Percentiles rank a stretch among this genome's conserved stretches.
Evolutionary conservation across 1,140 invertebrate species (phyloP).

Genomic region (Mesaphorura yosii): DNA sequence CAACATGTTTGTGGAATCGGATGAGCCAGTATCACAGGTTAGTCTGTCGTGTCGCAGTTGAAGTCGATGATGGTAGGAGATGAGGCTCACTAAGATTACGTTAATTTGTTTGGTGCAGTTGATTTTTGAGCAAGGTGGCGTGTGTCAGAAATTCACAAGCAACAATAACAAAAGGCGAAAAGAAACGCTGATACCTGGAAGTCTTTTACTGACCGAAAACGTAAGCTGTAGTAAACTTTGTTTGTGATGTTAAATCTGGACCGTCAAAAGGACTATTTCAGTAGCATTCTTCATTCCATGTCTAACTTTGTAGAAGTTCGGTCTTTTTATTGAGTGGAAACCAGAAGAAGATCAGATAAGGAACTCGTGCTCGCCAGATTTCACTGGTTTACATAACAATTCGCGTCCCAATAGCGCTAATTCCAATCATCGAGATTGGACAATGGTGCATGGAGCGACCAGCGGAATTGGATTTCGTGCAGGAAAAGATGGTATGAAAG

Average conservation of each 20-base stretch:
- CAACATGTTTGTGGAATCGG: no score
- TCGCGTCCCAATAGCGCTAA: not conserved
- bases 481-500: slow-evolving; percentile 14
- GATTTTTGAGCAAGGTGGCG: slow-evolving; percentile 29
- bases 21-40: no score
- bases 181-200: slow-evolving; percentile 23
- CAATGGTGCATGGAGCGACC: slow-evolving; percentile 10
- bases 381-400: not conserved
- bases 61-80: no score
- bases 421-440: not conserved
- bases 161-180: slow-evolving; percentile 17
- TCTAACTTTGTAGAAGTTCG: slow-evolving; percentile 37
- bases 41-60: no score
- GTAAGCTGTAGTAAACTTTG: slow-evolving; percentile 12
- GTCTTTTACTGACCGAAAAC: slow-evolving; percentile 28
- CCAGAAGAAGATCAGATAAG: slow-evolving; percentile 57
- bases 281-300: not conserved
- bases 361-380: slow-evolving; percentile 1
- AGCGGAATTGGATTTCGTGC: slow-evolving; percentile 22
- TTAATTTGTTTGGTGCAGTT: no score
- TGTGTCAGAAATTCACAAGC: slow-evolving; percentile 26
- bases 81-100: no score
- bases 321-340: slow-evolving; percentile 62
- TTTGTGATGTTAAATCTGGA: not conserved
- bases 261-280: not conserved